These are phyloP conservation scores for Spisula solida DNA, from an alignment of 2,888 invertebrate species.

Conservation along the genomic window DNA sequence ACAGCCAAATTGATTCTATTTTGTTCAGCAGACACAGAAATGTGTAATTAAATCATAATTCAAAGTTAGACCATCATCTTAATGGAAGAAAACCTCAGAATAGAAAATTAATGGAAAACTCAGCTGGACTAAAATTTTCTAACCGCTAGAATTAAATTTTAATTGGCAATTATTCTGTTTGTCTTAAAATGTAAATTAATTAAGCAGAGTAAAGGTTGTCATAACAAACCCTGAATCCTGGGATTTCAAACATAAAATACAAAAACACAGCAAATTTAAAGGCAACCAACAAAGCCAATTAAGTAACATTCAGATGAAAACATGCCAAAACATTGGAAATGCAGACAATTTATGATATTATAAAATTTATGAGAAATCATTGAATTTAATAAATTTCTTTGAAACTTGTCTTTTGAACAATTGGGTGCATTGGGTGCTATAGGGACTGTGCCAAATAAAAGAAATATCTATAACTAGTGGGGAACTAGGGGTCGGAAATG, in stretches of 20 bases:
- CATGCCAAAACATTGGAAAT: too few species aligned
- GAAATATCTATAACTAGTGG: too few species aligned
- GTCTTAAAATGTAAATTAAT: neutral
- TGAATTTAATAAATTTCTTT: too few species aligned
- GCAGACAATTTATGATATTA: too few species aligned
- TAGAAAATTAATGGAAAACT: neutral
- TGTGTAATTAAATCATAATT: neutral
- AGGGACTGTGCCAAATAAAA: too few species aligned
- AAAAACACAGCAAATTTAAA: neutral
- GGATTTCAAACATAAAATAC: neutral
- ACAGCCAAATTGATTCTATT: neutral
- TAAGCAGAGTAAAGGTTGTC: neutral
- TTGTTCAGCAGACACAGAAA: neutral
- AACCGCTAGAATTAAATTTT: neutral
- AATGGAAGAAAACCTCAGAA: neutral
- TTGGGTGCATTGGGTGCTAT: too few species aligned
- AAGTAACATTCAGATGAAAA: neutral
- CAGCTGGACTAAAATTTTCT: neutral
- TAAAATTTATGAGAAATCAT: too few species aligned
- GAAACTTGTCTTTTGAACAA: too few species aligned
- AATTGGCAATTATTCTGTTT: constrained; percentile 1
- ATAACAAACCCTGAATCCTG: neutral
- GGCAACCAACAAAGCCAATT: neutral
- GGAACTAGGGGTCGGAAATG: too few species aligned
- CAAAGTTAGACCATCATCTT: neutral